Base-by-base conservation (phyloP, 1,140 invertebrate genomes). In the Delia radicum region DNA sequence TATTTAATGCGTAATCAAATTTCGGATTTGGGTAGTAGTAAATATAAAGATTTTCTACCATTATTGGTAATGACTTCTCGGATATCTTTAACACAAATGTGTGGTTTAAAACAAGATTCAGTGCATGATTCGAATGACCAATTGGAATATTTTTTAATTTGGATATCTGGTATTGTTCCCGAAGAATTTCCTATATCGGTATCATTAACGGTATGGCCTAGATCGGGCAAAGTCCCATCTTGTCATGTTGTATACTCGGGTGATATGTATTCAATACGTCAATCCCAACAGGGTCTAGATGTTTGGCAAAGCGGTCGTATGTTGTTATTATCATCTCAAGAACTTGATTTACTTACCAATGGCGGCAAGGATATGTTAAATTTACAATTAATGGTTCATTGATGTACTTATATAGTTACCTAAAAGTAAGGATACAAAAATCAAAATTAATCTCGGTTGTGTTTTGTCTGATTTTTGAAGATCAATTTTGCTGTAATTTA, bases 21-120 rank as follows among this genome's bases (percentile, higher is more conserved):
- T 12, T 27, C 74, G 6, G 78, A 81, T 37, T 33, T 75, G 12
- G 74, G 76, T 2, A 73, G 67, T 21, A 42, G 62, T 0, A 73
- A 79, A 8, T 69, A 77, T 18, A 65, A 76, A 1, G 78, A 80
- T 26, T 73, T 82, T 7, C 27, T 84, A 27, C 82, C 82, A 0
- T 29, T 83, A 0, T 46, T 83, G 18, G 77, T 84, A 1, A 84
- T 84, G 82, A 77, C 77, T 2, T 62, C 78, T 3, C 80, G 81
- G 0, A 7, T 81, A 4, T 65, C 69, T 7, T 1, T 79, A 0
- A 24, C 69, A 5, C 75, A 81, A 1, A 28, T 77, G 7, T 77
- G 75, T 27, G 29, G 61, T 21, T 8, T 5, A 2, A 18, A 18
- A 18, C 6, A 48, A n/a, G 6, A 24, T 0, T n/a, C n/a, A n/a